Percentiles rank a stretch among this genome's conserved stretches.
phyloP scores from a whole-genome alignment of 2,797 vertebrate species.

The Thripadectes ignobilis region DNA sequence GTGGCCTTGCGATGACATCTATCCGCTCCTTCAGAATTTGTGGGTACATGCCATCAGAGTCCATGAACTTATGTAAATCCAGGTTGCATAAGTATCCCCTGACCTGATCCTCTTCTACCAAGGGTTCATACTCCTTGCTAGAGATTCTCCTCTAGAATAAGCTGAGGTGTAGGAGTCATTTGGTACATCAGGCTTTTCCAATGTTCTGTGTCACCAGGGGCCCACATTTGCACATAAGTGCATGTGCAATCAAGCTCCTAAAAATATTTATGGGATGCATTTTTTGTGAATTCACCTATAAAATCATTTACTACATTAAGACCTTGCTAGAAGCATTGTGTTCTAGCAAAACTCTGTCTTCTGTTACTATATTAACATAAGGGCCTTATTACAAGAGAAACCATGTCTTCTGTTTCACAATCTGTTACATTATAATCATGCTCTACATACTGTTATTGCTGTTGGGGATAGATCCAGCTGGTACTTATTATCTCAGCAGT shows the following conservation, averaged over 20 bases:
- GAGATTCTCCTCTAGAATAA: neutral
- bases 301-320: neutral
- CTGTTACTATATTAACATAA: slow-evolving; percentile 36
- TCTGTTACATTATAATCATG: slow-evolving; percentile 49
- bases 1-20: accelerated
- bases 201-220: neutral
- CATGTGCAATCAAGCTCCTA: neutral
- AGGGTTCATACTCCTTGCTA: neutral
- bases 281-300: neutral
- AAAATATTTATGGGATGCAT: neutral
- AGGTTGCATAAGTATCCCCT: neutral
- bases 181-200: neutral
- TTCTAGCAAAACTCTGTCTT: neutral
- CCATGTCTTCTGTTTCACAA: slow-evolving; percentile 39
- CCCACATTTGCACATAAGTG: neutral
- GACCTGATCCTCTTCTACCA: neutral
- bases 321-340: neutral
- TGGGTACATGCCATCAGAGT: neutral
- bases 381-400: slow-evolving; percentile 4
- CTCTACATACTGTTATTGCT: slow-evolving; percentile 33
- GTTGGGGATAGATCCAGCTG: slow-evolving; percentile 61
- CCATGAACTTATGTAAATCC: neutral
- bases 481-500: slow-evolving; percentile 46
- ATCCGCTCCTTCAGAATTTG: neutral
- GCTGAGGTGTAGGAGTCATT: neutral